Base-by-base conservation (phyloP, 2,888 invertebrate genomes). In the Coelopa pilipes region DNA sequence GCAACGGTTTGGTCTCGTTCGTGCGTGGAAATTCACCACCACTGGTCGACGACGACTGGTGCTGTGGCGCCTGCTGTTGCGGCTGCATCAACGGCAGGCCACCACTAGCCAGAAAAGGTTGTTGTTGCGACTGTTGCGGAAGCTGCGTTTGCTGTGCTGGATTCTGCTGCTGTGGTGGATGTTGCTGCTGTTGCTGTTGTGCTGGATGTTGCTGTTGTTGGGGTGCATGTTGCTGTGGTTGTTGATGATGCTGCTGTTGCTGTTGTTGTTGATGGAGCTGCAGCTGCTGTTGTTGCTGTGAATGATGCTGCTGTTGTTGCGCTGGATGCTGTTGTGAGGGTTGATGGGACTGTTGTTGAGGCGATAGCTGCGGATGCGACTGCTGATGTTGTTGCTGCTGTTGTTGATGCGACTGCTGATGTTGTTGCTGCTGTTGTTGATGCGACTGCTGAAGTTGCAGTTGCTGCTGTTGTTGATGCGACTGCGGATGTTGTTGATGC, bases 111-210 rank as follows among this genome's bases (percentile, higher is more conserved):
- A 47, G n/a, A 46, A 71, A 45, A 53, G 11, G 77, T 49, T 59
- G 67, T 70, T 65, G 50, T 65, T 73, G 73, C 17, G 59, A 60
- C 59, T 59, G 73, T 68, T 67, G 74, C n/a, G n/a, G n/a, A n/a
- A 60, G 73, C 72, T 60, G 76, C 74, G 21, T 74, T 24, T 74
- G 75, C n/a, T 71, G 62, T 13, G n/a, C n/a, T 15, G 69, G 53
- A 17, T 70, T 75, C 72, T 78, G 72, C 75, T 76, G 69, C 76
- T 66, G 75, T 65, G 73, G 75, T 57, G 57, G 70, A 11, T 34
- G 63, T 45, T 21, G 69, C 24, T 47, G 77, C n/a, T 68, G 76
- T 2, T 72, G 74, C 46, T 53, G 60, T 62, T 67, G n/a, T 65
- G n/a, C 55, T 70, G 17, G 73, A 24, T 57, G 21, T 53, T 74